phyloP scores from a whole-genome alignment of 2,113 vertebrate species.

The Thermophis baileyi region DNA sequence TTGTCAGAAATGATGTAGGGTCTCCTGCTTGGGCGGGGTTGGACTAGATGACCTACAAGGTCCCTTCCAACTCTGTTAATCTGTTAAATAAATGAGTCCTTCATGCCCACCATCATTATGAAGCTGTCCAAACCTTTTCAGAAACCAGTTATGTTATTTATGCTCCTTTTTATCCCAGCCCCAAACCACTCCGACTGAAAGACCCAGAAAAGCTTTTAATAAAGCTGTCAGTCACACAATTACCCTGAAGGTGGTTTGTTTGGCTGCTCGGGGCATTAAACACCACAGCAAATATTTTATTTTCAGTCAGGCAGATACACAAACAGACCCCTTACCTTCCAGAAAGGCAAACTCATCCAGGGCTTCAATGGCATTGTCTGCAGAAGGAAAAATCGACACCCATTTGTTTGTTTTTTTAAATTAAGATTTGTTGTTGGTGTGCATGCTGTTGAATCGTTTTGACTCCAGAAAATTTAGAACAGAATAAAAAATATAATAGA shows the following conservation, averaged over 20 bases:
- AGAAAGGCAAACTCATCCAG: constrained; percentile 96
- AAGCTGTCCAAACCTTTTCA: not conserved
- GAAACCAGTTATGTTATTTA: not conserved
- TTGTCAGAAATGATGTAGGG: no score
- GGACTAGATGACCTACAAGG: no score
- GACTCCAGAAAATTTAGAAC: not conserved
- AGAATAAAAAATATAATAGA: not conserved
- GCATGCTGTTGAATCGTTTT: not conserved
- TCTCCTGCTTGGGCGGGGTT: no score
- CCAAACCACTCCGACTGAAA: not conserved
- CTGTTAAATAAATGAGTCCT: no score
- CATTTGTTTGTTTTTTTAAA: not conserved
- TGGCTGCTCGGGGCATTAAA: not conserved
- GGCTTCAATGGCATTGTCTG: constrained; percentile 94
- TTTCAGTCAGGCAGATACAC: not conserved
- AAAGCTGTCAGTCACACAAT: not conserved
- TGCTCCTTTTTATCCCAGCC: not conserved
- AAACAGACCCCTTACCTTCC: constrained; percentile 78
- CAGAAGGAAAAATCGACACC: not conserved
- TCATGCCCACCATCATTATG: no score
- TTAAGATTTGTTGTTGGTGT: not conserved
- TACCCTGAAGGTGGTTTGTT: not conserved
- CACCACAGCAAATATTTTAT: not conserved
- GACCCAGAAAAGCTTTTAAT: not conserved
- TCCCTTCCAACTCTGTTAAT: no score